Evolutionary conservation across 2,113 vertebrate species (phyloP), one percentile per base, ranked within the genome.

Genomic region (Oryzias curvinotus): DNA sequence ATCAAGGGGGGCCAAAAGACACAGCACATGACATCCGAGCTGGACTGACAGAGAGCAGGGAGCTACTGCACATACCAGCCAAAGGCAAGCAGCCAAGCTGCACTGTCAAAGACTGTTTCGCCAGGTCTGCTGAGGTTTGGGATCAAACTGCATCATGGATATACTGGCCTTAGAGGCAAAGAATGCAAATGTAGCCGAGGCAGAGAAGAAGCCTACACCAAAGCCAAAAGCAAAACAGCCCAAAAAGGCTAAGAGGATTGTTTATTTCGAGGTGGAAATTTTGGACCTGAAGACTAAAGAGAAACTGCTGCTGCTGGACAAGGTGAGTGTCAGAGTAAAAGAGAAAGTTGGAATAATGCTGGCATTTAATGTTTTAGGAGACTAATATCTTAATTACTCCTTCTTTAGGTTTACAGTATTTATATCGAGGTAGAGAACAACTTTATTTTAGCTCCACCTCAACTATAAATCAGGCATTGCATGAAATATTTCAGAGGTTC

Each of bases 181-280:
- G 73, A 83, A 50, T 51, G 78, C 36, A 43, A 76, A 73, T 64
- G 13, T 41, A 42, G 12, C 65, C 59, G 54, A 88, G 4, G 0
- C 67, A 16, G 74, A 86, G 4, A 72, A 89, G 56, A 70, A 83
- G 68, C 3, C 86, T 62, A 2, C 84, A 1, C 67, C 88, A 3
- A 87, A 45, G 54, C 18, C 63, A 54, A 91, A 82, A 78, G 79
- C 91, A 1, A 95, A 95, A 86, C 17, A 80, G 1, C 57, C 77
- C 17, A 94, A 92, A 88, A 96, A 95, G 72, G 62, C 90, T 43
- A 96, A 96, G 90, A 93, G 93, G 71, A 94, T 92, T 2, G 93
- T 98, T 70, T 97, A 95, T 83, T 97, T 98, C 44, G 96, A 98
- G 93, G 94, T 98, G 92, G 96, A 98, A 91, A 96, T 98, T 42